Conservation (phyloP, 2,113 vertebrate genomes). For the Epinephelus lanceolatus region DNA sequence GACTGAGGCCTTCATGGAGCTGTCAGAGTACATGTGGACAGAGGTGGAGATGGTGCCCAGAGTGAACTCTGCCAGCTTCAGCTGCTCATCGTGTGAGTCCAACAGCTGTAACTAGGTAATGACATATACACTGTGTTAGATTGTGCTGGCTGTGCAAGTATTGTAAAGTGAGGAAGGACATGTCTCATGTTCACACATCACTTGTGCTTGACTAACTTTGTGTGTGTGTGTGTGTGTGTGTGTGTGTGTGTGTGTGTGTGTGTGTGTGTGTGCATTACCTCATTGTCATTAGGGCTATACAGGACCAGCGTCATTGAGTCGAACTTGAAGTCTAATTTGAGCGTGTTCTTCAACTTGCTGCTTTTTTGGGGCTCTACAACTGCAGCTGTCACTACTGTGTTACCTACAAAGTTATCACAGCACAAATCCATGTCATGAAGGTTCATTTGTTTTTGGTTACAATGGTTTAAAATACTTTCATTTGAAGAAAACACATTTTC, state of each 20-base stretch:
- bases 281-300: constrained; percentile 86
- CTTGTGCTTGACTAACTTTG: background rate
- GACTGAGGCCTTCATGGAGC: constrained; percentile 90
- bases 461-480: background rate
- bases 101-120: constrained; percentile 61
- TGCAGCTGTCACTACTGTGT: constrained; percentile 92
- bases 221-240: background rate
- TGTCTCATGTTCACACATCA: background rate
- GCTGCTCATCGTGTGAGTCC: constrained; percentile 86
- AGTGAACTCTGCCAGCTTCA: constrained; percentile 94
- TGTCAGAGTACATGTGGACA: constrained; percentile 91
- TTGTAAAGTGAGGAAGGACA: background rate
- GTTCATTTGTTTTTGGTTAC: background rate
- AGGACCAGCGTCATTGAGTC: constrained; percentile 93
- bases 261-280: constrained; percentile 78
- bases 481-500: background rate
- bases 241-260: background rate
- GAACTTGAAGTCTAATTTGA: constrained; percentile 93
- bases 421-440: constrained; percentile 4
- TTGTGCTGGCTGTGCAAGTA: background rate
- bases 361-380: constrained; percentile 91
- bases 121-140: background rate
- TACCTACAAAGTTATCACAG: constrained; percentile 76
- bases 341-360: constrained; percentile 87
- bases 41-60: constrained; percentile 92